These are phyloP conservation scores for Semicossyphus pulcher DNA, from an alignment of 2,113 vertebrate genomes.

Conservation along the genomic window DNA sequence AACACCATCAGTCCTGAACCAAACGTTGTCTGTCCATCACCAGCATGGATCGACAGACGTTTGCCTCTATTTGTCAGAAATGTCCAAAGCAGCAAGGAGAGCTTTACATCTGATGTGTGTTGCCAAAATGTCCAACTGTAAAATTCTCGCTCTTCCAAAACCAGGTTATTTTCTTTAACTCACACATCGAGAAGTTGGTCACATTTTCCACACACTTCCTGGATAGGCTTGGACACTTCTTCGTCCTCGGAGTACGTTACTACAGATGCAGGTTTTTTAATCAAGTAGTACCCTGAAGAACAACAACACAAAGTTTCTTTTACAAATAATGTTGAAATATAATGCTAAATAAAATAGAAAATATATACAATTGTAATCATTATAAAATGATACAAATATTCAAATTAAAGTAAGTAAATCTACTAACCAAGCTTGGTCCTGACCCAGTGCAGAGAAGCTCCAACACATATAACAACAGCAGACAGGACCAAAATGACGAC, in stretches of 20 bases:
- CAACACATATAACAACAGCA: conserved; percentile 44
- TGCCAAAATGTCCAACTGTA: not conserved
- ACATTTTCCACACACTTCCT: conserved; percentile 76
- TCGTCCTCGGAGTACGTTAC: conserved; percentile 35
- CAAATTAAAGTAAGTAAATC: too few relatives aligned
- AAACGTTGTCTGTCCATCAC: not conserved
- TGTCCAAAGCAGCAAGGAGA: conserved; percentile 6
- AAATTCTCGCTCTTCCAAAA: not conserved
- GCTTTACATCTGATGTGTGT: not conserved
- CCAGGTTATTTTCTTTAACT: conserved; percentile 28
- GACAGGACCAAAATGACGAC: conserved; percentile 64
- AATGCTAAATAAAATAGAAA: too few relatives aligned
- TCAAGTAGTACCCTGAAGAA: conserved; percentile 47
- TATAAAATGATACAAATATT: too few relatives aligned
- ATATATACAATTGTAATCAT: too few relatives aligned
- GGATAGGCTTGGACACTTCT: conserved; percentile 72
- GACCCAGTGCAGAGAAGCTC: conserved; percentile 59
- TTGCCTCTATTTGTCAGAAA: conserved; percentile 6
- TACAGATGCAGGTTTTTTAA: conserved; percentile 7
- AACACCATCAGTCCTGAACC: conserved; percentile 3
- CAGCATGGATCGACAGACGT: not conserved
- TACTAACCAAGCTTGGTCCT: conserved; percentile 57
- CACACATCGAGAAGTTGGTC: conserved; percentile 60
- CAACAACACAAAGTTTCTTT: not conserved
- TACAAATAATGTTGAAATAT: too few relatives aligned